Evolutionary conservation across 1,140 invertebrate genomes (phyloP).

Genomic region (Dufourea novaeangliae): DNA sequence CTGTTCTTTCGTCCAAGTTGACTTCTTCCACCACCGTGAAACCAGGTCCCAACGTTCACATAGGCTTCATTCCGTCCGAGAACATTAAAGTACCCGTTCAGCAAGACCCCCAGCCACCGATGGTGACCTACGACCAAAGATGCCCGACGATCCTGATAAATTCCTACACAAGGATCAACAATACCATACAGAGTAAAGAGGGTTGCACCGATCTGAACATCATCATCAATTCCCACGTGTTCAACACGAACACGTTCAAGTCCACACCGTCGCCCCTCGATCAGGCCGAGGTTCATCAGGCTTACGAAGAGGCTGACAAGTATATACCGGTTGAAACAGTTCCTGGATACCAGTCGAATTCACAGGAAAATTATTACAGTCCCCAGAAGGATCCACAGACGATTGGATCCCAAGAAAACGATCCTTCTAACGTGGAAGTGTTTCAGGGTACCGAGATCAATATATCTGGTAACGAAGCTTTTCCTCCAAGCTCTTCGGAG

Average conservation of each 20-base stretch:
- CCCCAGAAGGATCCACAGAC: slow-evolving; percentile 23
- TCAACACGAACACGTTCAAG: slow-evolving; percentile 72
- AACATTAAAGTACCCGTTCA: slow-evolving; percentile 28
- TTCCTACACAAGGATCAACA: slow-evolving; percentile 77
- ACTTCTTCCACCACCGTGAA: slow-evolving; percentile 5
- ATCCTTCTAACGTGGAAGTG: slow-evolving; percentile 60
- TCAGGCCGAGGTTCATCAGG: neutral
- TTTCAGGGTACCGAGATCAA: slow-evolving; percentile 74
- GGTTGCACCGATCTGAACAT: slow-evolving; percentile 80
- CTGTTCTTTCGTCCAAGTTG: neutral
- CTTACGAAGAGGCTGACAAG: slow-evolving; percentile 46
- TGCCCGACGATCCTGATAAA: slow-evolving; percentile 80
- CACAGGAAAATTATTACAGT: slow-evolving; percentile 10
- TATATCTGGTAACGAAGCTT: slow-evolving; percentile 14
- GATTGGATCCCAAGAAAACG: neutral
- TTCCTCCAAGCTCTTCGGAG: neutral
- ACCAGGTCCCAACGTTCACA: slow-evolving; percentile 71
- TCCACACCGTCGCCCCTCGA: slow-evolving; percentile 5
- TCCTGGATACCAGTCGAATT: neutral
- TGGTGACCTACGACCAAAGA: slow-evolving; percentile 42
- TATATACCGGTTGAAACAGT: slow-evolving; percentile 21
- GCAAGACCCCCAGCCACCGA: slow-evolving; percentile 11
- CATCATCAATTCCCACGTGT: slow-evolving; percentile 79
- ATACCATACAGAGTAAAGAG: slow-evolving; percentile 78
- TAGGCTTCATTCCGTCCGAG: slow-evolving; percentile 73